These are phyloP conservation scores for Zaprionus nigranus DNA, from an alignment of 1,140 invertebrate species.

Conservation along the genomic window DNA sequence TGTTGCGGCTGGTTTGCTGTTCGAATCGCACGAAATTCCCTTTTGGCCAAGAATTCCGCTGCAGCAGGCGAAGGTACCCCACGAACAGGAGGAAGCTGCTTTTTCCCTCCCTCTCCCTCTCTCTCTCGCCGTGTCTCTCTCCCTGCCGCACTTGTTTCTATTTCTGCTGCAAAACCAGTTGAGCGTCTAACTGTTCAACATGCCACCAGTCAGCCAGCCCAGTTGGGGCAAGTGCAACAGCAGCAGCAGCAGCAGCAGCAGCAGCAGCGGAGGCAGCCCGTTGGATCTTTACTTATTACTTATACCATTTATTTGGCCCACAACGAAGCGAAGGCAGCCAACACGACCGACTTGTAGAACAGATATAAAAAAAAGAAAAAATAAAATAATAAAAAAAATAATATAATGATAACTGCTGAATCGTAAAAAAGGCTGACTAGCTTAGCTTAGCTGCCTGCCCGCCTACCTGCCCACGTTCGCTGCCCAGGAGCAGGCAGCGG, in stretches of 20 bases:
- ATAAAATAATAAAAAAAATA: slow-evolving; percentile 64
- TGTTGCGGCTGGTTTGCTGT: slow-evolving; percentile 40
- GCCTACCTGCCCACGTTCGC: slow-evolving; percentile 7
- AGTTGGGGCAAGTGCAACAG: slow-evolving; percentile 59
- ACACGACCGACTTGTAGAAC: slow-evolving; percentile 72
- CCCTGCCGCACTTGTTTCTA: slow-evolving; percentile 61
- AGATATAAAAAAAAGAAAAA: slow-evolving; percentile 45
- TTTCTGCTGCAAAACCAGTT: slow-evolving; percentile 67
- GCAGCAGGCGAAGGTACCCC: slow-evolving; percentile 52
- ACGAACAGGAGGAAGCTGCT: slow-evolving; percentile 58
- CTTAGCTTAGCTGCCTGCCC: slow-evolving; percentile 9
- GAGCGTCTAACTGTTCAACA: slow-evolving; percentile 73
- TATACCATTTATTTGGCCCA: slow-evolving; percentile 81
- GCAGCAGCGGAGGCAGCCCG: slow-evolving; percentile 48
- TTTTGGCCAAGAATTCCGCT: slow-evolving; percentile 79
- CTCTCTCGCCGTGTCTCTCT: not conserved
- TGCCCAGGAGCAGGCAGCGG: slow-evolving; percentile 51
- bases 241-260: slow-evolving; percentile 23
- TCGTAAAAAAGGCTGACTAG: slow-evolving; percentile 45
- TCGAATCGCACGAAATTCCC: slow-evolving; percentile 79
- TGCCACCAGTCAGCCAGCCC: slow-evolving; percentile 41
- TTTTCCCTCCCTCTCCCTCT: slow-evolving; percentile 9
- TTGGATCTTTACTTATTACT: slow-evolving; percentile 69
- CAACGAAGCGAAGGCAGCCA: slow-evolving; percentile 54
- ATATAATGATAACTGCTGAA: slow-evolving; percentile 76